Evolutionary conservation across 2,888 invertebrate genomes (phyloP), one percentile per base, ranked within the genome.

Genomic region (Heliconius sara): DNA sequence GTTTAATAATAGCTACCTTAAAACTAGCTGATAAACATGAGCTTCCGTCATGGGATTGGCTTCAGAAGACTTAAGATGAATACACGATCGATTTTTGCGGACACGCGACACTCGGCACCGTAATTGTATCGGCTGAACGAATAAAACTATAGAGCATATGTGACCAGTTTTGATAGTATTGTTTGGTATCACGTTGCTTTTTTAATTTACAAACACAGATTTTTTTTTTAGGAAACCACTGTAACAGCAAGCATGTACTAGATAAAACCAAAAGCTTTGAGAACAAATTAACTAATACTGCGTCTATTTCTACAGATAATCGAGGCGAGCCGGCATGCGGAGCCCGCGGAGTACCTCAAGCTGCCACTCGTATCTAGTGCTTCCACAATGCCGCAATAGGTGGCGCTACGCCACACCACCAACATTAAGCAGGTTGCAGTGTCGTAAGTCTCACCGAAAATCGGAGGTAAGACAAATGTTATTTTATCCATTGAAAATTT

Each of bases 281-380:
- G 78, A 60, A 25, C 79, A 79, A 81, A 79, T 75, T 80, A 79
- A 83, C 83, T 80, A 80, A 81, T 79, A 79, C 80, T 78, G 78
- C 77, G 66, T 81, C 83, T 83, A 83, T 83, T 83, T 79, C 78
- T 83, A 83, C 75, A 77, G 79, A 81, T 83, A 82, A 83, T 79
- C 66, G 78, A 63, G 68, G 34, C 75, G 27, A 57, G 76, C 73
- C 77, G 81, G 71, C 66, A 60, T 70, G 67, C 75, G 66, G 77
- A 19, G 78, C 66, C 71, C 72, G 73, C 47, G 19, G 68, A 68
- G 67, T 60, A 68, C 57, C 43, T 73, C 70, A 71, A 34, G 68
- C 43, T 47, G 39, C 60, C 78, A 57, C 39, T 30, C 25, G 47
- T 43, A 68, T 65, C 30, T 47, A 72, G 43, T 10, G 65, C 47